phyloP scores from a whole-genome alignment of 2,888 invertebrate genomes.

The Conomelus anceps region DNA sequence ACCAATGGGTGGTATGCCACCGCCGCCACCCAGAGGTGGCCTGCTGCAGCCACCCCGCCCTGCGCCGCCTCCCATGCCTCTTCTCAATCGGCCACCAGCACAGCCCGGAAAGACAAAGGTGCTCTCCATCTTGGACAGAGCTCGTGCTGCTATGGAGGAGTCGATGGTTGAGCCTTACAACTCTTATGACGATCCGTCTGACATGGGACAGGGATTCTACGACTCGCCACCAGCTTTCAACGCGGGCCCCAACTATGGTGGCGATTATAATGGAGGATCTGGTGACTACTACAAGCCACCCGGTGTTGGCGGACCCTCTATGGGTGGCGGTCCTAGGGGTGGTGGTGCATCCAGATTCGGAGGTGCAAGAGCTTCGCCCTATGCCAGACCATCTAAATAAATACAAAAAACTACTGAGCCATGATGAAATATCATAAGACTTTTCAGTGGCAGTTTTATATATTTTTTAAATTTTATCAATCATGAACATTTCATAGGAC shows the following conservation, averaged over 20 bases:
- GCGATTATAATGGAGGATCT: constrained; percentile 41
- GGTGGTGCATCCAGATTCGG: not conserved
- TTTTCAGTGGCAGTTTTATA: not conserved
- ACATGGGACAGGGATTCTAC: constrained; percentile 30
- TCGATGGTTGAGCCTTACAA: constrained; percentile 47
- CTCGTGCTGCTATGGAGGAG: constrained; percentile 74
- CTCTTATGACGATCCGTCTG: constrained; percentile 29
- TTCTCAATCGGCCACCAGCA: constrained; percentile 30
- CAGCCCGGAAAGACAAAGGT: constrained; percentile 66
- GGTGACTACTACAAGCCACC: constrained; percentile 47
- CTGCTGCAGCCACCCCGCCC: not conserved
- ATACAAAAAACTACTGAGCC: not conserved
- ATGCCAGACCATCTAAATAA: not conserved
- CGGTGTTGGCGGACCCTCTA: constrained; percentile 43
- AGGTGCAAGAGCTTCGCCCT: not conserved
- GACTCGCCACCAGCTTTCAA: constrained; percentile 30
- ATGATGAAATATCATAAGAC: not conserved
- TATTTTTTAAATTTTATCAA: not conserved
- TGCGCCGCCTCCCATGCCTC: not conserved
- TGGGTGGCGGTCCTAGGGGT: not conserved
- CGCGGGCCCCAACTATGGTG: constrained; percentile 32
- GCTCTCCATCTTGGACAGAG: constrained; percentile 75
- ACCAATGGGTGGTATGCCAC: not conserved
- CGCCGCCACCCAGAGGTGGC: not conserved
- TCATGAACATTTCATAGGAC: not conserved